Percentiles rank a stretch among this genome's conserved stretches.
These are phyloP conservation scores for Chrysolina americana DNA, from an alignment of 2,888 invertebrate genomes.

Conservation along the genomic window DNA sequence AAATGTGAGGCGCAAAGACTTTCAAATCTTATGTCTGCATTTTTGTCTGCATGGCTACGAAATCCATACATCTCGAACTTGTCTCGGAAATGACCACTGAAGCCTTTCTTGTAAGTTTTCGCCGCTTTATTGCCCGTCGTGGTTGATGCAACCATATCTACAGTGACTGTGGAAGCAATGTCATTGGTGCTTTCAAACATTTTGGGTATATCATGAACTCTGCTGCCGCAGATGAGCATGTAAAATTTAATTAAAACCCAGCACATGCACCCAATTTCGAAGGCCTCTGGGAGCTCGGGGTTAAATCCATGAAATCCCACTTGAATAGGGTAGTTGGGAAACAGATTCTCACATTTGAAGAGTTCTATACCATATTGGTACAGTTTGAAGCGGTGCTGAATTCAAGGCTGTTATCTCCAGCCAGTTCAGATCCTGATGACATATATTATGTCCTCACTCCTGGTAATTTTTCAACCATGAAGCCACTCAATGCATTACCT, in stretches of 20 bases:
- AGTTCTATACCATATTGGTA: neutral
- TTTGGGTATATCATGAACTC: no score
- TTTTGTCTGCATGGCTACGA: constrained; percentile 17
- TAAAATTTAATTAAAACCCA: neutral
- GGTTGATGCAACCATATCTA: neutral
- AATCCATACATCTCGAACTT: constrained; percentile 9
- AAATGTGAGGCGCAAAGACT: constrained; percentile 7
- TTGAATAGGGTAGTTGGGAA: no score
- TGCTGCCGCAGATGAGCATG: no score
- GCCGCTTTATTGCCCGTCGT: no score
- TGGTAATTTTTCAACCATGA: constrained; percentile 10
- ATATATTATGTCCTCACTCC: no score
- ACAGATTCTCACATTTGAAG: no score
- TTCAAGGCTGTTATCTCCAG: no score
- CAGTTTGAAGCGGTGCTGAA: no score
- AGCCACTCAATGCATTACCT: no score
- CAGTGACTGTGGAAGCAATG: constrained; percentile 19
- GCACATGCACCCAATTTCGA: constrained; percentile 7
- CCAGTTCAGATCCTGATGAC: no score
- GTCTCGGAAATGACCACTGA: no score
- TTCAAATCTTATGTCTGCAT: constrained; percentile 2
- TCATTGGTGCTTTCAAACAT: neutral
- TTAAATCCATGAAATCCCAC: constrained; percentile 3
- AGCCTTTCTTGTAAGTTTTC: no score
- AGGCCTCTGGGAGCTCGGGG: neutral